phyloP scores from a whole-genome alignment of 2,888 invertebrate species.

The Dusona sp. region DNA sequence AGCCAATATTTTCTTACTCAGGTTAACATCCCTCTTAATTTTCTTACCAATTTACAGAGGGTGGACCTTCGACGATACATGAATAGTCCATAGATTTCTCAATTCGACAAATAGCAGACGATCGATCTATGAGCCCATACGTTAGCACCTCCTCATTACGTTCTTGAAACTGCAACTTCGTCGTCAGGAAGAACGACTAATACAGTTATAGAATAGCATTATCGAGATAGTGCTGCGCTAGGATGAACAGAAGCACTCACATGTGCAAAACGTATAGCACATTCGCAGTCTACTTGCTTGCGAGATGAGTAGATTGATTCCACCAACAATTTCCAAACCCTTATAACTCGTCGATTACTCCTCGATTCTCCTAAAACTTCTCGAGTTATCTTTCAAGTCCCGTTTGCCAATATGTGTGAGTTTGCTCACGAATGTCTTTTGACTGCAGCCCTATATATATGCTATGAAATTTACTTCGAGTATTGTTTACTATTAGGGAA shows the following conservation, averaged over 20 bases:
- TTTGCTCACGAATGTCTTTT: slow-evolving; percentile 19
- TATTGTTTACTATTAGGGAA: neutral
- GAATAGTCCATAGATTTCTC: slow-evolving; percentile 9
- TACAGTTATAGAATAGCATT: neutral
- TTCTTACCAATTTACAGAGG: neutral
- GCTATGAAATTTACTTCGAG: neutral
- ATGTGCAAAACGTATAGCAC: slow-evolving; percentile 6
- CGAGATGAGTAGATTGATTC: slow-evolving; percentile 62
- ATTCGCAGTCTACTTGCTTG: neutral
- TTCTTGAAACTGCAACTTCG: slow-evolving; percentile 18
- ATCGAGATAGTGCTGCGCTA: slow-evolving; percentile 13
- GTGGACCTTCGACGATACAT: neutral
- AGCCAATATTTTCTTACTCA: neutral
- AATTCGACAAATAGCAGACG: slow-evolving; percentile 24
- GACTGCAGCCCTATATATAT: neutral
- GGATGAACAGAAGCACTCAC: slow-evolving; percentile 38
- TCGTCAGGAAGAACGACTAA: slow-evolving; percentile 11
- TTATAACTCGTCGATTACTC: slow-evolving; percentile 62
- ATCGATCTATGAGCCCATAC: slow-evolving; percentile 4
- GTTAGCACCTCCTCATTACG: slow-evolving; percentile 25
- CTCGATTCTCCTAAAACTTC: slow-evolving; percentile 25
- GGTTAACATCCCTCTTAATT: neutral
- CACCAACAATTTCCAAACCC: slow-evolving; percentile 66
- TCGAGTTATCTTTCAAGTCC: slow-evolving; percentile 11
- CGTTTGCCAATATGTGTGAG: slow-evolving; percentile 45